phyloP scores from a whole-genome alignment of 2,888 invertebrate genomes.

The Furcula furcula region DNA sequence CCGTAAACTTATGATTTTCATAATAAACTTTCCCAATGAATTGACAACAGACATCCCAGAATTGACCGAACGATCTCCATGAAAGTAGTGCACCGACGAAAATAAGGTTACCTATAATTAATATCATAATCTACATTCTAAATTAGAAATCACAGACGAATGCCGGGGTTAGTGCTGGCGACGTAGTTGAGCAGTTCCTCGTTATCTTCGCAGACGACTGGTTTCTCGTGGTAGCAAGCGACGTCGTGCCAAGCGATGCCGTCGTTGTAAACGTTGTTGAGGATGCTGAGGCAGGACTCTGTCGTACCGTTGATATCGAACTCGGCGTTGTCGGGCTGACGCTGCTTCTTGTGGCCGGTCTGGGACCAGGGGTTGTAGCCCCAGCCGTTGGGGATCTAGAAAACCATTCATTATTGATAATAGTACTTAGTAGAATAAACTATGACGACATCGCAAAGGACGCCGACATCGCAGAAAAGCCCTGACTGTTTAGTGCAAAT shows the following conservation, averaged over 20 bases:
- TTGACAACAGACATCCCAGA: too few relatives aligned
- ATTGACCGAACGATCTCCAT: background rate
- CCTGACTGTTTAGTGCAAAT: too few relatives aligned
- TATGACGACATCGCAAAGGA: too few relatives aligned
- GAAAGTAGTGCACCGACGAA: background rate
- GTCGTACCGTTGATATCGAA: constrained; percentile 93
- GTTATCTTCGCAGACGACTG: constrained; percentile 94
- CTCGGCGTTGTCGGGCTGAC: constrained; percentile 95
- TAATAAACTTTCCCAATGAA: too few relatives aligned
- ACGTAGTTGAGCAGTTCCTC: constrained; percentile 94
- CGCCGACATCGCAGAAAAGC: too few relatives aligned
- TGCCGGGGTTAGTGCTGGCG: constrained; percentile 90
- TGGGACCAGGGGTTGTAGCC: constrained; percentile 95
- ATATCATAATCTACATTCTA: background rate
- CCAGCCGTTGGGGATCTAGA: constrained; percentile 84
- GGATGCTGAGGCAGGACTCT: constrained; percentile 92
- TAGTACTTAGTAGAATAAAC: too few relatives aligned
- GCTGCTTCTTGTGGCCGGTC: constrained; percentile 94
- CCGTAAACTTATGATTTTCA: too few relatives aligned
- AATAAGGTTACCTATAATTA: background rate
- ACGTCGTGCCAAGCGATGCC: constrained; percentile 97
- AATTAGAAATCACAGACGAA: constrained; percentile 85
- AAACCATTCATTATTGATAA: too few relatives aligned
- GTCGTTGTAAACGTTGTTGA: constrained; percentile 96
- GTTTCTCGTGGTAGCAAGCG: constrained; percentile 96